These are phyloP conservation scores for Synanthedon vespiformis DNA, from an alignment of 2,888 invertebrate genomes.

Conservation along the genomic window DNA sequence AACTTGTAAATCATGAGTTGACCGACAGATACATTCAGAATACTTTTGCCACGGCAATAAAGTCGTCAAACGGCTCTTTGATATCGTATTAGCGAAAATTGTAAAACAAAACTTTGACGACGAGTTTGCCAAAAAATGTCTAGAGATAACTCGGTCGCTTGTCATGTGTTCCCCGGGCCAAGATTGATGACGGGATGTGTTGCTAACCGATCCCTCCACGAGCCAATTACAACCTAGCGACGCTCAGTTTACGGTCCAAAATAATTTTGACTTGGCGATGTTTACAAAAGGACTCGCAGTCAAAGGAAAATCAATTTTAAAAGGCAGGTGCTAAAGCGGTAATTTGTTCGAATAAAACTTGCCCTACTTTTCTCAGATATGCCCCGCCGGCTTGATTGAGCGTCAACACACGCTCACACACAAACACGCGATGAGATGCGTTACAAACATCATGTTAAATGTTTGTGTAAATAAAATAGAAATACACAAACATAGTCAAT, in stretches of 20 bases:
- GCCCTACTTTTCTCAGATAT: slow-evolving; percentile 19
- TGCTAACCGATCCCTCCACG: slow-evolving; percentile 22
- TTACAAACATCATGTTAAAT: slow-evolving; percentile 23
- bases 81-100: slow-evolving; percentile 14
- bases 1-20: no score
- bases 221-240: slow-evolving; percentile 17
- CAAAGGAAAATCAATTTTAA: slow-evolving; percentile 18
- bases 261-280: slow-evolving; percentile 5
- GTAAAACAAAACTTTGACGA: slow-evolving; percentile 14
- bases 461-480: slow-evolving; percentile 22
- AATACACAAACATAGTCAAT: not conserved
- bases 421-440: slow-evolving; percentile 10
- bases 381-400: slow-evolving; percentile 15
- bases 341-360: slow-evolving; percentile 9
- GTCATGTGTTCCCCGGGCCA: slow-evolving; percentile 15
- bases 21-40: no score
- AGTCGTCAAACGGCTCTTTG: slow-evolving; percentile 19
- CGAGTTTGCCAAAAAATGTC: slow-evolving; percentile 24
- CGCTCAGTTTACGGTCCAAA: slow-evolving; percentile 10
- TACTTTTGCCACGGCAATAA: slow-evolving; percentile 12
- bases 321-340: slow-evolving; percentile 9
- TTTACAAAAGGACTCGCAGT: slow-evolving; percentile 3
- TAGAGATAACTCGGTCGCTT: slow-evolving; percentile 27
- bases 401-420: slow-evolving; percentile 11
- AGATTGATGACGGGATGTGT: slow-evolving; percentile 27